Evolutionary conservation across 2,797 vertebrate species (phyloP).

Genomic region (Mallotus villosus): DNA sequence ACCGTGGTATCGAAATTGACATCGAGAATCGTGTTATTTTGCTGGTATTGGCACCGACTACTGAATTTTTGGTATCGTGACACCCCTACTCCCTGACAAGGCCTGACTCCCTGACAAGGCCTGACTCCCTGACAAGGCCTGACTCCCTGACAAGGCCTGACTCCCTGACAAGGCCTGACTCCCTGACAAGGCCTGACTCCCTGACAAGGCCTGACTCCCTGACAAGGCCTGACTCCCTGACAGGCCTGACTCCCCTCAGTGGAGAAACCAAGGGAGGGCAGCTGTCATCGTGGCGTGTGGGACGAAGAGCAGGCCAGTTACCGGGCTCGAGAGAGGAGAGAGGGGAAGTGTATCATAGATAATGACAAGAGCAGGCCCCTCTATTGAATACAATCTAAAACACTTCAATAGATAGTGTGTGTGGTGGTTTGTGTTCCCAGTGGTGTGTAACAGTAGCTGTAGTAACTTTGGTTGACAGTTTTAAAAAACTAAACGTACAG

Average conservation of each 20-base stretch:
- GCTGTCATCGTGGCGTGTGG: slow-evolving; percentile 1
- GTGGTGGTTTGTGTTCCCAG: neutral
- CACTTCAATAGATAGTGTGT: slow-evolving; percentile 4
- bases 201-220: slow-evolving; percentile 20
- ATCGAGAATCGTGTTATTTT: no score
- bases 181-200: no score
- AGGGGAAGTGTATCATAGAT: neutral
- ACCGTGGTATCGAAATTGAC: no score
- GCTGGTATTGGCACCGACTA: no score
- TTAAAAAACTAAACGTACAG: no score
- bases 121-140: slow-evolving; percentile 30
- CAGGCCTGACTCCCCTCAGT: slow-evolving; percentile 45
- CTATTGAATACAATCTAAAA: neutral
- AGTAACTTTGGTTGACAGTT: neutral
- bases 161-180: slow-evolving; percentile 29
- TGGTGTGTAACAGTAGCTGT: neutral
- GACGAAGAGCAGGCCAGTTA: slow-evolving; percentile 8
- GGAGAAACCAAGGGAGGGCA: slow-evolving; percentile 2
- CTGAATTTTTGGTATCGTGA: no score
- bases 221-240: no score
- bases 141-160: no score
- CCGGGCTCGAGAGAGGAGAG: neutral
- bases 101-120: no score
- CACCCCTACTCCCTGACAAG: no score
- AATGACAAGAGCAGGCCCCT: neutral